A percentile compares a stretch with the other conserved stretches of the same genome.
Evolutionary conservation across 1,140 invertebrate genomes (phyloP).

Genomic region (Drosophila ironensis): DNA sequence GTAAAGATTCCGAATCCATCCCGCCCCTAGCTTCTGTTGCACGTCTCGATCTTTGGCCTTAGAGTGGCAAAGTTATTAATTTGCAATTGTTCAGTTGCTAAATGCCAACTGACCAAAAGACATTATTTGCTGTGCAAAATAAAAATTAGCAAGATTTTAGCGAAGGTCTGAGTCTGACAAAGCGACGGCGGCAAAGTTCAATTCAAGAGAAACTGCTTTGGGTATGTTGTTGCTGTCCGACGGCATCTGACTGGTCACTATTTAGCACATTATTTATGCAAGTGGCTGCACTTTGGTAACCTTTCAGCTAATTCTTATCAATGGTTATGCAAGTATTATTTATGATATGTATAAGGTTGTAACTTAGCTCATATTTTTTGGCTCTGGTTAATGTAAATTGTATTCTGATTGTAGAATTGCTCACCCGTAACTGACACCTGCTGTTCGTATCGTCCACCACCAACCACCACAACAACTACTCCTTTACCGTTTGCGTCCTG

Average conservation of each 20-base stretch:
- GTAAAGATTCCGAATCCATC: conserved; percentile 11
- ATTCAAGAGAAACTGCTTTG: conserved; percentile 45
- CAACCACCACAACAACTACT: conserved; percentile 57
- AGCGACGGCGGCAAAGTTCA: conserved; percentile 57
- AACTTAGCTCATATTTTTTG: background rate
- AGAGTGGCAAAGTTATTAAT: conserved; percentile 62
- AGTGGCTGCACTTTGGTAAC: conserved; percentile 51
- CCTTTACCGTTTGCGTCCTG: conserved; percentile 53
- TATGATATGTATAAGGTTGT: no score
- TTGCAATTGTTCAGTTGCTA: conserved; percentile 52
- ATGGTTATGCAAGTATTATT: background rate
- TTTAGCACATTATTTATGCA: conserved; percentile 72
- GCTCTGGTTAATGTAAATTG: background rate
- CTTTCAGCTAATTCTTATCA: conserved; percentile 53
- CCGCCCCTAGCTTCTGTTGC: conserved; percentile 52
- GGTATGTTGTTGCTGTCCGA: background rate
- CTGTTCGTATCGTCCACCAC: conserved; percentile 61
- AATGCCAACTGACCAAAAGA: conserved; percentile 51
- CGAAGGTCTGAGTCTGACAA: conserved; percentile 45
- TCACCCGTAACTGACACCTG: conserved; percentile 63
- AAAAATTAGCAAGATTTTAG: conserved; percentile 48
- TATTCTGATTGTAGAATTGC: conserved; percentile 58
- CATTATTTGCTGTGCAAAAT: conserved; percentile 8
- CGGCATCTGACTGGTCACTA: conserved; percentile 34
- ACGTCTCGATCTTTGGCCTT: conserved; percentile 48